These are phyloP conservation scores for Aphelenchoides bicaudatus DNA, from an alignment of 2,888 invertebrate genomes.

Conservation along the genomic window DNA sequence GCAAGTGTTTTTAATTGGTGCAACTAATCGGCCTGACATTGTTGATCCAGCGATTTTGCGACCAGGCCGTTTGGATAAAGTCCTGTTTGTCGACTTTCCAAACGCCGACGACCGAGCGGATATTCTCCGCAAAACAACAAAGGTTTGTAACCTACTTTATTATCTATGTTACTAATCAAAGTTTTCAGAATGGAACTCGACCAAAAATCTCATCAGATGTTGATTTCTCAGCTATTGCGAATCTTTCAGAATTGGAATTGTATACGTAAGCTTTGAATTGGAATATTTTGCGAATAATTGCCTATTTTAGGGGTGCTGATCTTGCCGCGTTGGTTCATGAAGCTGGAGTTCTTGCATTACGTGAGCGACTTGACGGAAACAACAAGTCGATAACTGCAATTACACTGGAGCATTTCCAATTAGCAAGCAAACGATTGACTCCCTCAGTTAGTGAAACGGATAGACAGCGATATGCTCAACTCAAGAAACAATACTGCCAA, in stretches of 20 bases:
- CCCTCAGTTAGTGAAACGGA: slow-evolving; percentile 76
- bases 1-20: slow-evolving; percentile 90
- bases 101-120: slow-evolving; percentile 75
- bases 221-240: slow-evolving; percentile 71
- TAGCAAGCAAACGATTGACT: slow-evolving; percentile 74
- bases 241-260: slow-evolving; percentile 70
- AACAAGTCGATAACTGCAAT: slow-evolving; percentile 19
- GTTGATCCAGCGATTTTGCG: slow-evolving; percentile 89
- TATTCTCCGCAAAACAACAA: slow-evolving; percentile 69
- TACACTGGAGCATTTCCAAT: slow-evolving; percentile 69
- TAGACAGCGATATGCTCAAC: slow-evolving; percentile 71
- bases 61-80: slow-evolving; percentile 83
- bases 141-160: slow-evolving; percentile 26
- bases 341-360: slow-evolving; percentile 76
- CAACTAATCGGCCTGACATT: slow-evolving; percentile 89
- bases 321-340: slow-evolving; percentile 82
- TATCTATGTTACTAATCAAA: not conserved
- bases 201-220: slow-evolving; percentile 77
- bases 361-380: slow-evolving; percentile 69
- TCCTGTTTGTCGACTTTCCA: slow-evolving; percentile 85
- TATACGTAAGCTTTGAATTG: slow-evolving; percentile 68
- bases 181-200: slow-evolving; percentile 72
- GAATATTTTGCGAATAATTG: not conserved
- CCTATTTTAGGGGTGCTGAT: slow-evolving; percentile 74
- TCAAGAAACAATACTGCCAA: slow-evolving; percentile 29